Evolutionary conservation across 2,888 invertebrate species (phyloP).

Genomic region (Dicranocentrus wangi): DNA sequence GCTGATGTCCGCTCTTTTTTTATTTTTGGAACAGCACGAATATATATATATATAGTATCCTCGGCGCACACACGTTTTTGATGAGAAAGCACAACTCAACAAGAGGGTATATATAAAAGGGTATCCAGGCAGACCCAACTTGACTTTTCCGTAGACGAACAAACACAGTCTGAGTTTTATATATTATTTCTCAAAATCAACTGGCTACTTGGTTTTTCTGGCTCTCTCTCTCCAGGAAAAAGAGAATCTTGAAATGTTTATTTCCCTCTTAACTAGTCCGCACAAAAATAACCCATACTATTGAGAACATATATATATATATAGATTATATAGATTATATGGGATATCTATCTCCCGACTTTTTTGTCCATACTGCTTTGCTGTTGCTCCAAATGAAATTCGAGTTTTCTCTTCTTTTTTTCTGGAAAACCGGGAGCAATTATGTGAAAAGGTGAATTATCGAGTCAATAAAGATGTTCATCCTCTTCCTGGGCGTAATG

Average conservation of each 20-base stretch:
- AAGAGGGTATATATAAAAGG: too few species aligned
- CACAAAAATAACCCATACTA: not conserved
- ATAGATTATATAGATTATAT: not conserved
- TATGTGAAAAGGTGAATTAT: constrained; percentile 59
- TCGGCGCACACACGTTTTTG: not conserved
- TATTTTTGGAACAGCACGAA: not conserved
- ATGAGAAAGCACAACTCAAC: too few species aligned
- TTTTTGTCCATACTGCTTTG: too few species aligned
- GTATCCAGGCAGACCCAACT: too few species aligned
- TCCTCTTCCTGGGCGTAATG: constrained; percentile 34
- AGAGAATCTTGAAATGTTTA: constrained; percentile 41
- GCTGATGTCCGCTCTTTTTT: not conserved
- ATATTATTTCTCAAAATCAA: constrained; percentile 10
- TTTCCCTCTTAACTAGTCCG: constrained; percentile 34
- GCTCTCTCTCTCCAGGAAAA: too few species aligned
- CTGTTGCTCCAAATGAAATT: constrained; percentile 20
- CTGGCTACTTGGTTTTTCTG: too few species aligned
- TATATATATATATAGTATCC: too few species aligned
- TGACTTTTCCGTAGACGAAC: too few species aligned
- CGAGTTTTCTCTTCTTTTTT: not conserved
- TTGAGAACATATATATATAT: constrained; percentile 19
- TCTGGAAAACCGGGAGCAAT: constrained; percentile 33
- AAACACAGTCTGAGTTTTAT: too few species aligned
- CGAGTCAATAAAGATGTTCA: constrained; percentile 53
- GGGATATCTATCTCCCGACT: too few species aligned